phyloP scores from a whole-genome alignment of 2,888 invertebrate genomes.

The Chorisops tibialis region DNA sequence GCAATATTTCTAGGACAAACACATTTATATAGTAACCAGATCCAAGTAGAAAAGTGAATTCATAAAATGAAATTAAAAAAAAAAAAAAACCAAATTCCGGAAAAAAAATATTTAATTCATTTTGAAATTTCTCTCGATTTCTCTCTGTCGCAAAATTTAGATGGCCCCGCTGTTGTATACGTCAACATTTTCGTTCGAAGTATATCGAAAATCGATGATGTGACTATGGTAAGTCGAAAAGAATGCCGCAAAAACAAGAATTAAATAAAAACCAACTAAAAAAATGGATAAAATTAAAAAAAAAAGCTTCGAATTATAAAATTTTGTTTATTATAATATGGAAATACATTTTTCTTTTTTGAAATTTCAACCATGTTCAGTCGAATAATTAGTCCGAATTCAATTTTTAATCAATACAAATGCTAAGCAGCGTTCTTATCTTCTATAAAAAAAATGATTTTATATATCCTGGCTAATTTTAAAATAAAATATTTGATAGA shows the following conservation, averaged over 20 bases:
- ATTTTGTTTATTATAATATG: background rate
- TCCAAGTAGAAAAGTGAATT: background rate
- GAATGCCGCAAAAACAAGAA: conserved; percentile 18
- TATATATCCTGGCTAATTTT: conserved; percentile 6
- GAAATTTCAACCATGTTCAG: background rate
- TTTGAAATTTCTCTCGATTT: conserved; percentile 35
- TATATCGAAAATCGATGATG: conserved; percentile 99
- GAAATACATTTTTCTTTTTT: background rate
- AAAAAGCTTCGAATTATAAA: background rate
- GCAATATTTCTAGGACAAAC: too few species aligned
- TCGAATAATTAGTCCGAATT: conserved; percentile 2
- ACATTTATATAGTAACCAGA: background rate
- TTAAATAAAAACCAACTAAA: conserved; percentile 14
- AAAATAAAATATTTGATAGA: conserved; percentile 4
- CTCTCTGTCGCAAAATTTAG: conserved; percentile 55
- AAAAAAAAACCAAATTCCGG: conserved; percentile 8
- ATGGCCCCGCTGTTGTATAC: conserved; percentile 93
- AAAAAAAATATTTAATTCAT: conserved; percentile 25
- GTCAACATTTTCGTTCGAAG: conserved; percentile 98
- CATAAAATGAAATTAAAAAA: background rate
- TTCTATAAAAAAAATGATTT: conserved; percentile 11
- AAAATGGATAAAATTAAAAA: background rate
- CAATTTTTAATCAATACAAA: conserved; percentile 1
- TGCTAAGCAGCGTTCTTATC: conserved; percentile 30
- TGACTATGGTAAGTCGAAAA: conserved; percentile 89